Evolutionary conservation across 1,140 invertebrate species (phyloP), one percentile per base, ranked within the genome.

Genomic region (Drosophila ercepeae): DNA sequence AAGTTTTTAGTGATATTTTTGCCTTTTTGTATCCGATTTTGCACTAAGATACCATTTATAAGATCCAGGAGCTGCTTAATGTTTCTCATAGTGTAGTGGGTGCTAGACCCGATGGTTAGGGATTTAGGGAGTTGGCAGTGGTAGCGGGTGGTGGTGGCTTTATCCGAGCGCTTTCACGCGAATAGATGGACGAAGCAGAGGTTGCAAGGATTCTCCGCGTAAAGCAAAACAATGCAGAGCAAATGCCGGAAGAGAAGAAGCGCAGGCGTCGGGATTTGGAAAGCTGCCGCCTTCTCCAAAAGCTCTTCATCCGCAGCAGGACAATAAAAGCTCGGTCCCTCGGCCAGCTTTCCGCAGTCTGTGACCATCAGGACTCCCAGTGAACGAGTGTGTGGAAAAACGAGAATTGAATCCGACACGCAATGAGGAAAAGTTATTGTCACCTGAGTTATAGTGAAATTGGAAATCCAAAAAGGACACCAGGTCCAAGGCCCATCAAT

Each of bases 301-400:
- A 83, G 76, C 72, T 67, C 27, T 3, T 4, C 32, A 25, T 42
- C 50, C 46, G 23, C 11, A 29, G 27, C 67, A 68, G 74, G 69
- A 78, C 54, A 69, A 88, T 88, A 88, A 88, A 88, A 88, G 82
- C 82, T 86, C 48, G 41, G 13, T 48, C 41, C 44, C 21, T 44
- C 32, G 32, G 18, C 8, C 50, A 82, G 64, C 77, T 82, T 71
- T 78, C 34, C 74, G 76, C 82, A 88, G 82, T 88, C 83, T 69
- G 58, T 71, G 64, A 21, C 70, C 68, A 57, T 52, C 49, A 67
- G 63, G 39, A 64, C 58, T 50, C 63, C 44, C 57, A 75, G 29
- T 65, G 29, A 69, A 65, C 44, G 45, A 48, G 64, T 67, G 64
- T 23, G 45, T 42, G n/a, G 46, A 25, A 54, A 27, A 48, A 51